Evolutionary conservation across 2,888 invertebrate genomes (phyloP), one percentile per base, ranked within the genome.

Genomic region (Tenthredo notha): DNA sequence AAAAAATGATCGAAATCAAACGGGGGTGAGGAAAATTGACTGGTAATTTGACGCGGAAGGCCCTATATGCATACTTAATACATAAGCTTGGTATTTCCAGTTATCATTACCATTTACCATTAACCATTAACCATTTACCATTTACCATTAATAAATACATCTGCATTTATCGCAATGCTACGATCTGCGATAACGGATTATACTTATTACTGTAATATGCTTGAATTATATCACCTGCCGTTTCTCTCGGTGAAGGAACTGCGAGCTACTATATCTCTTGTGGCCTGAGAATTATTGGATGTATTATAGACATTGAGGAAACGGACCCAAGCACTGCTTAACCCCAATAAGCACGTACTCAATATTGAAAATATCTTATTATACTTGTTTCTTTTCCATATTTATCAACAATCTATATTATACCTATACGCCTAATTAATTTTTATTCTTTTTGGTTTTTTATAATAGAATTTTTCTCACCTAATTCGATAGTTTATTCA

Each of bases 111-210:
- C 54, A 54, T 54, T n/a, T 0, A 50, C 50, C 50, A 50, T 50
- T 50, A 18, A 5, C 47, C 58, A 61, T 61, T 86, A 4, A 33
- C 33, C 4, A 33, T 33, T 33, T 33, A 87, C 78, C 87, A 87
- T 87, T 89, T 33, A 87, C 78, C 87, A 87, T 87, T 89, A 88
- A 91, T 92, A 91, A 91, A 90, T 90, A 89, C 88, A 87, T 88
- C 87, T 88, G 25, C 3, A 12, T 21, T 25, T 75, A 75, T 75
- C 75, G 29, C 47, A 12, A 12, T 47, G 3, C 21, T 3, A 85
- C 87, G 87, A 88, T 88, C 85, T 85, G 86, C 85, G 85, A 89
- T 90, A 89, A 91, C 88, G 89, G 90, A 91, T 92, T 91, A 91
- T 90, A 91, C 88, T 92, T 91, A 92, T 91, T 89, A 72, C 75